Evolutionary conservation across 2,888 invertebrate genomes (phyloP), one percentile per base, ranked within the genome.

Genomic region (Dicyrtomina minuta): DNA sequence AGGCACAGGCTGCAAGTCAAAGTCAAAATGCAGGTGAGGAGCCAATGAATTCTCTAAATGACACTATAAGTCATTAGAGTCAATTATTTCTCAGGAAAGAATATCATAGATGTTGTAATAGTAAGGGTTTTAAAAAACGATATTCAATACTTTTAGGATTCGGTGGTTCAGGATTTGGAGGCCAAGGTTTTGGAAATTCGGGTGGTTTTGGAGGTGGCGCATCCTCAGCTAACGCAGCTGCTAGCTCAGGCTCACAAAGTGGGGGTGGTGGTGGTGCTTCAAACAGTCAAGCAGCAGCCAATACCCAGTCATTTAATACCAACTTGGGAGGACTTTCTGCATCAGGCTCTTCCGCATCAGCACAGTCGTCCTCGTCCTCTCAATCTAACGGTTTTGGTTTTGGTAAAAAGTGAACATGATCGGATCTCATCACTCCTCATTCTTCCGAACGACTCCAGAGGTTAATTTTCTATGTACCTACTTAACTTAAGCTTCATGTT

Each of bases 231-330:
- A 53, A 53, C 13, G 53, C 53, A 22, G 53, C 53, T 5, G 46
- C 46, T 46, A 46, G 12, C 46, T 22, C 22, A 17, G 12, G 12
- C 46, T 22, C 22, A 17, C 53, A 53, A 53, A 6, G 22, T 13
- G 20, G 20, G 13, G 59, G 59, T 46, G 58, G 39, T 20, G 60
- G 27, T 27, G 70, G 72, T 64, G 44, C 33, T 41, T 33, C 56
- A 5, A 43, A 62, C 44, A 61, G 61, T n/a, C 60, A 55, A n/a
- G 56, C 66, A n/a, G 58, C 58, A 39, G 70, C 72, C 3, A 65
- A 64, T 60, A 58, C 72, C 5, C 62, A 70, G 17, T 66, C 71
- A 3, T 68, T 67, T 3, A 72, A 70, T 53, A 62, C 66, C 43
- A 69, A 69, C 39, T 46, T 60, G 27, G 72, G 72, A 68, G 69